Conservation (phyloP, 2,113 vertebrate species). For the Centropus bengalensis region DNA sequence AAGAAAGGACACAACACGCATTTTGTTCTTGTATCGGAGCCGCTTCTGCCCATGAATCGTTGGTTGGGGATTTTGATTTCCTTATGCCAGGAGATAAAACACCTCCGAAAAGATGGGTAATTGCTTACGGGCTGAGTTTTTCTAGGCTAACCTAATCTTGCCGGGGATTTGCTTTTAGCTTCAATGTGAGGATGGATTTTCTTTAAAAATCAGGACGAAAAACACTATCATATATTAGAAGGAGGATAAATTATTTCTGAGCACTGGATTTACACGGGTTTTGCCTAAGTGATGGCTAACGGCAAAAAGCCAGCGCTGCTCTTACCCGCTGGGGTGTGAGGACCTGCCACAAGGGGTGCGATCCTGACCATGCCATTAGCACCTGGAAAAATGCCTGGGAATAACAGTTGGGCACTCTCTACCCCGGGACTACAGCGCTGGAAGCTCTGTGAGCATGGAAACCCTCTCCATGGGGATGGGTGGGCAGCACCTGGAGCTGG, state of each 20-base stretch:
- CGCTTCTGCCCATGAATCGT: not conserved
- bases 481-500: accelerated
- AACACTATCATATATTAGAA: not conserved
- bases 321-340: accelerated
- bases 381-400: not conserved
- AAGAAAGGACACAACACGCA: constrained; percentile 47
- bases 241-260: not conserved
- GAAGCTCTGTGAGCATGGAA: accelerated
- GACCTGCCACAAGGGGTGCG: accelerated
- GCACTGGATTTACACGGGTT: not conserved
- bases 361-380: accelerated
- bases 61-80: constrained; percentile 39
- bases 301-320: accelerated
- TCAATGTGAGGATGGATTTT: not conserved
- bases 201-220: not conserved
- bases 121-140: constrained; percentile 36
- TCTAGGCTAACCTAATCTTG: constrained; percentile 55
- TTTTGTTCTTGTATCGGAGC: not conserved
- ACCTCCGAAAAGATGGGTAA: not conserved
- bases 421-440: not conserved
- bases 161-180: constrained; percentile 24
- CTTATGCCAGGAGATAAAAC: constrained; percentile 31
- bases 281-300: not conserved
- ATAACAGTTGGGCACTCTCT: not conserved
- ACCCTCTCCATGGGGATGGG: not conserved